phyloP scores from a whole-genome alignment of 2,113 vertebrate genomes.

The Ursus arctos region DNA sequence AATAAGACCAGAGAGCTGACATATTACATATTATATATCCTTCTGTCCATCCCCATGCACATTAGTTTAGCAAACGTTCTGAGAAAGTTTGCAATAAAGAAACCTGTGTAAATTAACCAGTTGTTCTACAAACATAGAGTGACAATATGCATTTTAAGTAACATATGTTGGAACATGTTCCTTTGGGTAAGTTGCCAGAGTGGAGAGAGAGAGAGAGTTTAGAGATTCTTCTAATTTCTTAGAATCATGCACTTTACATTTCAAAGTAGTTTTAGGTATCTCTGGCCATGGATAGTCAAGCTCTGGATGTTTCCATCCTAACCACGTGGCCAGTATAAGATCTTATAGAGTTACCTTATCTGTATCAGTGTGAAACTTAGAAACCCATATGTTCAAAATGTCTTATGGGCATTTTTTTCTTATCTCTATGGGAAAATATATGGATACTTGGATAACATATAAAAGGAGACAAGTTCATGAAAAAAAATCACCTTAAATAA shows the following conservation, averaged over 20 bases:
- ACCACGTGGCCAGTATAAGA: not conserved
- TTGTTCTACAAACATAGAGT: not conserved
- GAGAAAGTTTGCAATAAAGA: not conserved
- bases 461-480: not conserved
- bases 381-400: conserved; percentile 17
- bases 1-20: not conserved
- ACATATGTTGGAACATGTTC: not conserved
- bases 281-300: not conserved
- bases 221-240: not conserved
- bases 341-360: not conserved
- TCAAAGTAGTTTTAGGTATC: not conserved
- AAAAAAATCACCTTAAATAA: conserved; percentile 29
- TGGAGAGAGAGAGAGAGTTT: not conserved
- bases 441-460: not conserved
- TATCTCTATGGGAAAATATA: conserved; percentile 35
- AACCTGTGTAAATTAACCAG: not conserved
- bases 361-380: not conserved
- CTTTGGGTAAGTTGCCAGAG: not conserved
- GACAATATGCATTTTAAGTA: not conserved
- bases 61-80: not conserved
- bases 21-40: not conserved
- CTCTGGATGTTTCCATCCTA: not conserved
- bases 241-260: not conserved
- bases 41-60: not conserved
- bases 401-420: not conserved